These are phyloP conservation scores for Chouioia cunea DNA, from an alignment of 2,888 invertebrate genomes.

Conservation along the genomic window DNA sequence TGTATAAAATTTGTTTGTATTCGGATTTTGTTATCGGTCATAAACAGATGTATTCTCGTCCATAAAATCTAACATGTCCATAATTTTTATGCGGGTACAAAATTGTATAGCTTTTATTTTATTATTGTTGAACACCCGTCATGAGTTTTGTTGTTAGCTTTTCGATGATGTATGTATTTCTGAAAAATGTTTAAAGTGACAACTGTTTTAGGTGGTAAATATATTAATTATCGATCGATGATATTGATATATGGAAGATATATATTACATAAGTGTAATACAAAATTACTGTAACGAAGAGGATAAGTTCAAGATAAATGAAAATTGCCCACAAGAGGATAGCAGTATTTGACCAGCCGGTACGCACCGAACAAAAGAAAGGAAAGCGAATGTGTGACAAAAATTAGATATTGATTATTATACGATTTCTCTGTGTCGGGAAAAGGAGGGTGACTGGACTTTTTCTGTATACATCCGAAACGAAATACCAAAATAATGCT, in stretches of 20 bases:
- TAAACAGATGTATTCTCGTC: not conserved
- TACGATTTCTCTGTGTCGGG: conserved; percentile 50
- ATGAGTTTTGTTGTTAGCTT: too few species aligned
- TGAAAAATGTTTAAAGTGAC: too few species aligned
- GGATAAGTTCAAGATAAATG: conserved; percentile 12
- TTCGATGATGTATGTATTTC: too few species aligned
- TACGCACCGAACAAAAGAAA: conserved; percentile 2
- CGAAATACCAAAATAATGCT: conserved; percentile 57
- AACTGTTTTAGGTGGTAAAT: too few species aligned
- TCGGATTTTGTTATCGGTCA: not conserved
- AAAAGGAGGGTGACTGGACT: conserved; percentile 34
- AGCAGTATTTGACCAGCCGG: not conserved
- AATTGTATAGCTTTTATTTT: not conserved
- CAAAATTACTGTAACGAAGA: too few species aligned
- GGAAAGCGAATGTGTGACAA: conserved; percentile 49
- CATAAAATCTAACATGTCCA: conserved; percentile 21
- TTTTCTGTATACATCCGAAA: conserved; percentile 28
- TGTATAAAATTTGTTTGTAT: not conserved
- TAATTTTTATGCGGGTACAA: not conserved
- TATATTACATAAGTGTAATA: too few species aligned
- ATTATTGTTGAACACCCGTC: too few species aligned
- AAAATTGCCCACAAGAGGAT: conserved; percentile 25
- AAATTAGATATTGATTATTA: conserved; percentile 58
- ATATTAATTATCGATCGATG: too few species aligned
- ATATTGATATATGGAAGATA: too few species aligned